These are phyloP conservation scores for Sebastes alutus DNA, from an alignment of 2,797 vertebrate species.

Conservation along the genomic window DNA sequence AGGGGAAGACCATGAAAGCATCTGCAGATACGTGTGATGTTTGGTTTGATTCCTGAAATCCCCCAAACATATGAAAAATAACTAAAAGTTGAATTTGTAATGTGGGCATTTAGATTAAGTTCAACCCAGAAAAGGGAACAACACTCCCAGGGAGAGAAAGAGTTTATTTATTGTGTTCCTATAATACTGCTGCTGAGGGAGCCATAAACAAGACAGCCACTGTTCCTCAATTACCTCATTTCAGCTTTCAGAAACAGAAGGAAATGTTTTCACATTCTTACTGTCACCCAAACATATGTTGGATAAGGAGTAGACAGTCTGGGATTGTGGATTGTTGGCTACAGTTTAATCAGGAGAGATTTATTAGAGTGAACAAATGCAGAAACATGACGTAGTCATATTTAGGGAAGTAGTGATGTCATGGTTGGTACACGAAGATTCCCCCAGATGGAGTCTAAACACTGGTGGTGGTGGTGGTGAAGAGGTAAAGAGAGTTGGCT, in stretches of 20 bases:
- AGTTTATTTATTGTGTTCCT: neutral
- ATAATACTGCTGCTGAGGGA: neutral
- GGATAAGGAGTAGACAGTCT: neutral
- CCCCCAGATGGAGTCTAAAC: neutral
- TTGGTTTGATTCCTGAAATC: neutral
- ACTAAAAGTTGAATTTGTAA: constrained; percentile 24
- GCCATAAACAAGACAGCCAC: neutral
- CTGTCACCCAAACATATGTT: neutral
- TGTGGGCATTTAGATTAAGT: constrained; percentile 9
- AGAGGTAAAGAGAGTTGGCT: neutral
- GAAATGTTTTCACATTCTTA: neutral
- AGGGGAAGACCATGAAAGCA: constrained; percentile 36
- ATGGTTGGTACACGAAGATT: neutral
- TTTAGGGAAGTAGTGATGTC: neutral
- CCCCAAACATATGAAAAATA: neutral
- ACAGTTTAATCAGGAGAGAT: neutral
- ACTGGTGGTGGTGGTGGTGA: neutral
- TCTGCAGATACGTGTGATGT: constrained; percentile 18
- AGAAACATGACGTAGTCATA: neutral
- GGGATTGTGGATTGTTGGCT: neutral
- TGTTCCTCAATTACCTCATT: neutral
- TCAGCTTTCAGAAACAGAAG: neutral
- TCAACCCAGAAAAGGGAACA: neutral
- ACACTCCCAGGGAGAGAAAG: neutral
- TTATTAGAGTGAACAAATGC: neutral